Conservation (phyloP, 2,797 vertebrate genomes). For the Prionace glauca region DNA sequence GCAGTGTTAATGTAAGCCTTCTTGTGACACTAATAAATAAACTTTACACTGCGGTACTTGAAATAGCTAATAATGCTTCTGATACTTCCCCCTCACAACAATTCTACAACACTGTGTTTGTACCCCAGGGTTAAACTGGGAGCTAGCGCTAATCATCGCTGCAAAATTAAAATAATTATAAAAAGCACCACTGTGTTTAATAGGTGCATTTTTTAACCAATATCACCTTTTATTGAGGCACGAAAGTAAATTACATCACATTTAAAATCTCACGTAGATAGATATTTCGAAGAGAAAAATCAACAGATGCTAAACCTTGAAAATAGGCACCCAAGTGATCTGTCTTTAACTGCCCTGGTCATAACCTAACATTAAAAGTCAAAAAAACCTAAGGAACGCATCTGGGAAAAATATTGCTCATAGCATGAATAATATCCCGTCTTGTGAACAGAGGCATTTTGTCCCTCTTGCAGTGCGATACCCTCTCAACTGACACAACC, state of each 20-base stretch:
- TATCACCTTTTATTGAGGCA: not conserved
- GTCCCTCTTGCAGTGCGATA: constrained; percentile 18
- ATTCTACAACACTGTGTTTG: not conserved
- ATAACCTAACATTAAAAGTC: constrained; percentile 1
- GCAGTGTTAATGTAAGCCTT: no score
- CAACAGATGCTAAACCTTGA: not conserved
- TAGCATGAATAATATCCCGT: constrained; percentile 8
- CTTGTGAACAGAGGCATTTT: constrained; percentile 16
- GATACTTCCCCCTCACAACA: not conserved
- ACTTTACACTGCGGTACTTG: not conserved
- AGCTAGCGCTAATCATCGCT: not conserved
- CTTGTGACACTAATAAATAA: no score
- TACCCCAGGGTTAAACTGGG: not conserved
- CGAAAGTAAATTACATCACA: not conserved
- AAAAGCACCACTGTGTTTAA: not conserved
- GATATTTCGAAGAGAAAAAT: not conserved
- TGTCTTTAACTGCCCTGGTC: not conserved
- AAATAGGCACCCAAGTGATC: not conserved
- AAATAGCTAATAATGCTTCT: not conserved
- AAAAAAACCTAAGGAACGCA: not conserved
- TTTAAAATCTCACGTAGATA: not conserved
- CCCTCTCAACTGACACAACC: constrained; percentile 25
- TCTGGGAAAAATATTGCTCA: not conserved
- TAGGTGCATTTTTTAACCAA: not conserved
- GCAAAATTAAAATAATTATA: not conserved